Evolutionary conservation across 2,888 invertebrate genomes (phyloP).

Genomic region (Agapostemon virescens): DNA sequence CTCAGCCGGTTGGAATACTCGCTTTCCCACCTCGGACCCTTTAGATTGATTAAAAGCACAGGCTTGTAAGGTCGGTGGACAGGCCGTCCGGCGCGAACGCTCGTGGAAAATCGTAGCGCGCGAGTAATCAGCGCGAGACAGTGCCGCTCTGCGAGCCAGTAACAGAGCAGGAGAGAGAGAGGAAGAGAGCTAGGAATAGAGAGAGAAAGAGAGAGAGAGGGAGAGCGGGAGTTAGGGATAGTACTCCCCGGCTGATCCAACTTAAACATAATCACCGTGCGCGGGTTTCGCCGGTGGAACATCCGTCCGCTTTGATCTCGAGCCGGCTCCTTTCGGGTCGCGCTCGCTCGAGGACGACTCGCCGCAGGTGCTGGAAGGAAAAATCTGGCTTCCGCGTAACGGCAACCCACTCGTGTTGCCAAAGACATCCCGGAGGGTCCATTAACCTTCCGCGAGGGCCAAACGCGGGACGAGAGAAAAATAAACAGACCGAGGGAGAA

Average conservation of each 20-base stretch:
- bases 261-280: constrained; percentile 46
- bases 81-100: not conserved
- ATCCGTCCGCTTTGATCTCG: constrained; percentile 42
- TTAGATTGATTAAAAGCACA: constrained; percentile 17
- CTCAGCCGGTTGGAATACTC: not conserved
- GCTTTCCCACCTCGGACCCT: not conserved
- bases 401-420: constrained; percentile 41
- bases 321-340: constrained; percentile 12
- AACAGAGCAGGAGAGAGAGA: not conserved
- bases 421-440: constrained; percentile 67
- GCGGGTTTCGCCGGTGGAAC: constrained; percentile 17
- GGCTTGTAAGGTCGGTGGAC: not conserved
- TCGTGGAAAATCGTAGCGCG: not conserved
- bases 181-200: too few relatives aligned
- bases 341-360: constrained; percentile 31
- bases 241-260: constrained; percentile 16
- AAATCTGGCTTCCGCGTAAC: constrained; percentile 53
- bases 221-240: not conserved
- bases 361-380: constrained; percentile 45
- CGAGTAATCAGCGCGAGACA: constrained; percentile 18
- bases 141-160: not conserved
- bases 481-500: constrained; percentile 55
- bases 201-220: not conserved
- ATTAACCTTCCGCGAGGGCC: constrained; percentile 63
- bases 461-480: constrained; percentile 47